phyloP scores from a whole-genome alignment of 2,113 vertebrate genomes.

The Gymnocephalus cernua region DNA sequence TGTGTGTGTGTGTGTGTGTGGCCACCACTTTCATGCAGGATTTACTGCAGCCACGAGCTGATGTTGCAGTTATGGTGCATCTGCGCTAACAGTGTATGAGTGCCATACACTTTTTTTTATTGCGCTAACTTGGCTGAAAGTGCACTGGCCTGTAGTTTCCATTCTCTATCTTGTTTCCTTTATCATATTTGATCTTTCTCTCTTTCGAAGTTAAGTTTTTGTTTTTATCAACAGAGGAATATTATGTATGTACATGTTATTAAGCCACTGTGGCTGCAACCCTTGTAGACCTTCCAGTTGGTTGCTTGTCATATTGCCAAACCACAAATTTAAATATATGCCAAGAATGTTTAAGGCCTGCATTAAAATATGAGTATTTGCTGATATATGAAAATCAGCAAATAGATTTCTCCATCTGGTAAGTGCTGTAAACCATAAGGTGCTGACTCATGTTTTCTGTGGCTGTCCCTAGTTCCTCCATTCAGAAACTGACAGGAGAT shows the following conservation, averaged over 20 bases:
- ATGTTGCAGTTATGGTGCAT: conserved; percentile 18
- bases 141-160: neutral
- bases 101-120: conserved; percentile 27
- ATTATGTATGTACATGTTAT: neutral
- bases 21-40: conserved; percentile 26
- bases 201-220: neutral
- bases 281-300: neutral
- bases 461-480: conserved; percentile 88
- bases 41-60: conserved; percentile 44
- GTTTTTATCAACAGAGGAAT: neutral
- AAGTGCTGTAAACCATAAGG: neutral
- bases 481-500: conserved; percentile 77
- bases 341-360: neutral
- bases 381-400: conserved; percentile 34
- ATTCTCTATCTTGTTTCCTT: neutral
- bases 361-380: conserved; percentile 26
- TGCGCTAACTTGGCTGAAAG: conserved; percentile 40
- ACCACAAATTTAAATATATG: neutral
- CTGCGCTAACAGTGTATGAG: neutral
- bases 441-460: conserved; percentile 24
- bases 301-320: neutral
- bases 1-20: conserved; percentile 30
- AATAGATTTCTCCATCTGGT: conserved; percentile 1
- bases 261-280: neutral
- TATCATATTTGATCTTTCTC: neutral